Conservation (phyloP, 2,797 vertebrate genomes). For the Columba guinea region DNA sequence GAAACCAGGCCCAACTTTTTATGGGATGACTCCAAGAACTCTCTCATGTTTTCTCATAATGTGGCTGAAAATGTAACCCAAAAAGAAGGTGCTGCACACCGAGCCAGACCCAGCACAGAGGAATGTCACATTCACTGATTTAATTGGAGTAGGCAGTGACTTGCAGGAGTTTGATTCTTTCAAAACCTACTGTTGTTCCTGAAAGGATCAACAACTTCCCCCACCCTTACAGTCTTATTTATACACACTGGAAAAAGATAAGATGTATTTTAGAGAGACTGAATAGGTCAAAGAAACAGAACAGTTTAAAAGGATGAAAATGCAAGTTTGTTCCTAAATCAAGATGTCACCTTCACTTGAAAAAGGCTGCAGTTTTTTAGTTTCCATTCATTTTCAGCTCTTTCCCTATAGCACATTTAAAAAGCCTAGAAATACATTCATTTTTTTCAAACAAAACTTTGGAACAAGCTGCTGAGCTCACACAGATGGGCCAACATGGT, state of each 20-base stretch:
- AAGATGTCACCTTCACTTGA: background rate
- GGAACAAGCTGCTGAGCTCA: background rate
- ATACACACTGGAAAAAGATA: background rate
- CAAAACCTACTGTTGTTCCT: background rate
- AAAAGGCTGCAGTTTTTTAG: background rate
- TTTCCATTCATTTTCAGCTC: background rate
- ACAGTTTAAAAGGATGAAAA: background rate
- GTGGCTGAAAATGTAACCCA: background rate
- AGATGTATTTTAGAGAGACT: background rate
- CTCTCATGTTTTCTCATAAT: conserved; percentile 11
- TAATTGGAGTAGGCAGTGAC: background rate
- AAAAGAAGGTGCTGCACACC: background rate
- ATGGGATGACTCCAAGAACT: background rate
- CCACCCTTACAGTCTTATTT: background rate
- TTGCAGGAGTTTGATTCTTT: background rate
- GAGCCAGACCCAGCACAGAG: background rate
- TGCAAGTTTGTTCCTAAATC: background rate
- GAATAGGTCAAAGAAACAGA: conserved; percentile 4
- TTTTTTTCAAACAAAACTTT: background rate
- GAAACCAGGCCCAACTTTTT: background rate
- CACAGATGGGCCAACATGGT: background rate
- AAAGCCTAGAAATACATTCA: background rate
- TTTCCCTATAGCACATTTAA: background rate
- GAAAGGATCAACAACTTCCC: background rate
- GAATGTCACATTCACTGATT: background rate